Evolutionary conservation across 2,797 vertebrate genomes (phyloP), one percentile per base, ranked within the genome.

Genomic region (Betta splendens): DNA sequence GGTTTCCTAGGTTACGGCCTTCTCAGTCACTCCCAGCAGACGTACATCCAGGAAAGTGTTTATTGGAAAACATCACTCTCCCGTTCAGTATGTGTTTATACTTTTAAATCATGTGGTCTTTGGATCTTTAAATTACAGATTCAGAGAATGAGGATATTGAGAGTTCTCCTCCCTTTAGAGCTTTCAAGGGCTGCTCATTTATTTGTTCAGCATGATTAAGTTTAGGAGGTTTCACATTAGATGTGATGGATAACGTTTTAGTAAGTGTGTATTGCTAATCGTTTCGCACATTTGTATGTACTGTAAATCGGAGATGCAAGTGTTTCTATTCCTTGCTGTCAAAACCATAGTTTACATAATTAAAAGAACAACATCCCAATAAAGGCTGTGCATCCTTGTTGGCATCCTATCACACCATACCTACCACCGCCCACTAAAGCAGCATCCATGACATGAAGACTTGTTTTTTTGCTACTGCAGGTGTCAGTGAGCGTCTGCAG

Each of bases 1-100:
- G 74, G 83, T 84, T 84, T 69, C 85, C 83, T 49, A 62, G 80
- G 81, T 75, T 75, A 83, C 78, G 1, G 65, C 67, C 46, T 51
- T 58, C 45, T 55, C 36, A 57, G 53, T 54, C 64, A 52, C 65
- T 78, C 77, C 58, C 71, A 40, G 48, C 11, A 65, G 65, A 80
- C 25, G 44, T 15, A 47, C 4, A 44, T 28, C 48, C 35, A 67
- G 17, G 43, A 51, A 33, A 36, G 25, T 49, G 51, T 38, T 44
- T 8, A 22, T 25, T 54, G 44, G 39, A 32, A 46, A 23, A 57
- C 11, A 23, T 64, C 17, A 31, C 29, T 55, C 10, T 58, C 32
- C 38, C 5, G 56, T 5, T 25, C 7, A 3, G 37, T 31, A 10
- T 40, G 48, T 50, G 13, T 58, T 16, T 56, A 29, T 56, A n/a